Evolutionary conservation across 2,113 vertebrate genomes (phyloP), one percentile per base, ranked within the genome.

Genomic region (Galemys pyrenaicus): DNA sequence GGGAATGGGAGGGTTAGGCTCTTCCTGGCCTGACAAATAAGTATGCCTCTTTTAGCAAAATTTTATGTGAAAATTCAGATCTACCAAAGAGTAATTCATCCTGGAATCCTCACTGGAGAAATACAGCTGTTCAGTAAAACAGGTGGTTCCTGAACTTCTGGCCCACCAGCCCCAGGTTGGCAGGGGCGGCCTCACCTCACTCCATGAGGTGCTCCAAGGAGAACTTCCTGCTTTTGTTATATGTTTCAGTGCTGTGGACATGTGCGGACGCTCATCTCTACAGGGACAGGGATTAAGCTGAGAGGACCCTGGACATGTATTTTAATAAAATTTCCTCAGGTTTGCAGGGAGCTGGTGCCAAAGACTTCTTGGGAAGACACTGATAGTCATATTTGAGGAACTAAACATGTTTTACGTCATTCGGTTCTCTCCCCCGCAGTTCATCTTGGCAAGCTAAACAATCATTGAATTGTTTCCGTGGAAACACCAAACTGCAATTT

Each of bases 381-480:
- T 49, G 39, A 71, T n/a, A 84, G 67, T 67, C 80, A 87, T 62
- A 74, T 62, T 28, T 74, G 71, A 95, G 51, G 87, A 93, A 70
- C 56, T n/a, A 62, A 87, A 89, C 78, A 73, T 60, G 77, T 86
- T 93, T 88, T 68, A 79, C 65, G 24, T 92, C 91, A 88, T 84
- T 94, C 13, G 32, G 10, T 70, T 75, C 74, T 81, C 64, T 82
- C 62, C 91, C 91, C 54, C 6, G 3, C 93, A 93, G 89, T 95
- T 91, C 89, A 81, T 92, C 89, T 82, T 87, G 84, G 94, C 91
- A 95, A 93, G 73, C 87, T 62, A 89, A 95, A 92, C 92, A 91
- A 83, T 89, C 75, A 68, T 82, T 93, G 93, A 92, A 94, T 92
- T 96, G 97, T 97, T 94, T 97, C 97, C 94, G 49, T 97, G 97